Evolutionary conservation across 2,797 vertebrate species (phyloP).

Genomic region (Nyctalus aviator): DNA sequence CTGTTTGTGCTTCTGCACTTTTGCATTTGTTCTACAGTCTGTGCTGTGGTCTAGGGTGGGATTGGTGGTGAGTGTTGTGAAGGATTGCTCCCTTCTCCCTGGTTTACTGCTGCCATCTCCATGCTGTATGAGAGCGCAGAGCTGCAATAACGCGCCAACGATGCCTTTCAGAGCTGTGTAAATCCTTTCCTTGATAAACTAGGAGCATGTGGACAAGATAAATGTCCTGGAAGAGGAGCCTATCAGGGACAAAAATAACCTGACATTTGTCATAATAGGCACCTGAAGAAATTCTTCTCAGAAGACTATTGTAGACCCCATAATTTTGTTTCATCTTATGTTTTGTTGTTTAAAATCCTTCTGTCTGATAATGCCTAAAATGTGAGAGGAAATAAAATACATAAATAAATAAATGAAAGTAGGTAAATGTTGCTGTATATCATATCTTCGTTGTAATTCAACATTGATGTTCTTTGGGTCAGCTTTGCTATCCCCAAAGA

Average conservation of each 20-base stretch:
- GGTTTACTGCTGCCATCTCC: constrained; percentile 35
- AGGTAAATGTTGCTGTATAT: not conserved
- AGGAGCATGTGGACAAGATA: not conserved
- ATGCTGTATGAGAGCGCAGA: constrained; percentile 22
- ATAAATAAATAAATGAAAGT: not conserved
- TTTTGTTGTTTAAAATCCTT: constrained; percentile 38
- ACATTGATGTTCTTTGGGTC: not conserved
- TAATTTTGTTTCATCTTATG: constrained; percentile 13
- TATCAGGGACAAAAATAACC: constrained; percentile 15
- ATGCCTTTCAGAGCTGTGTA: constrained; percentile 42
- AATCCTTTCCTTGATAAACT: constrained; percentile 66
- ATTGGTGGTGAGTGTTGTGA: constrained; percentile 2
- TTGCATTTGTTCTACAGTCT: not conserved
- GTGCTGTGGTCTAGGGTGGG: not conserved
- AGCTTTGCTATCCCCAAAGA: not conserved
- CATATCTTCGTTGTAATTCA: constrained; percentile 22
- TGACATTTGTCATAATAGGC: not conserved
- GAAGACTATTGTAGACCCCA: constrained; percentile 34
- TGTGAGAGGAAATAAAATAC: constrained; percentile 14
- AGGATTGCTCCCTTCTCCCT: constrained; percentile 14
- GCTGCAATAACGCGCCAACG: not conserved
- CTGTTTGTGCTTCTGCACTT: not conserved
- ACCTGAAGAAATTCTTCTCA: constrained; percentile 18
- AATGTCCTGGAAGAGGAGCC: not conserved
- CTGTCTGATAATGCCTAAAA: constrained; percentile 12